phyloP scores from a whole-genome alignment of 2,797 vertebrate genomes.

The Protosalanx chinensis region DNA sequence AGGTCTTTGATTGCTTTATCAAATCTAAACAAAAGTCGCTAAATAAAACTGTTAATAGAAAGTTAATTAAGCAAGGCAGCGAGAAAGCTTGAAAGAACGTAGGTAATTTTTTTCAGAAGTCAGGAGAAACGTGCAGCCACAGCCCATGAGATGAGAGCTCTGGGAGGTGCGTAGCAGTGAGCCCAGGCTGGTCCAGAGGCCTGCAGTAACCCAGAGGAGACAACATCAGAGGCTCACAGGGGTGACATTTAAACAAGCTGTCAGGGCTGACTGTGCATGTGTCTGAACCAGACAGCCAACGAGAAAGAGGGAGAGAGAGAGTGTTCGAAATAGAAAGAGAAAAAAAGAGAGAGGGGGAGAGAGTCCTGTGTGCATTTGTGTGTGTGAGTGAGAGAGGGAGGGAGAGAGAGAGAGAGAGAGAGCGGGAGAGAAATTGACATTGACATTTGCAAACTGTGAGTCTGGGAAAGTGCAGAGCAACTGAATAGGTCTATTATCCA shows the following conservation, averaged over 20 bases:
- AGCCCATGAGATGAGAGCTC: slow-evolving; percentile 34
- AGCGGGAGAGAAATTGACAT: slow-evolving; percentile 23
- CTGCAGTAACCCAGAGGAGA: slow-evolving; percentile 61
- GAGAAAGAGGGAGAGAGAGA: slow-evolving; percentile 1
- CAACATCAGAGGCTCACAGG: slow-evolving; percentile 63
- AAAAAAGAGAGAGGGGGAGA: slow-evolving; percentile 5
- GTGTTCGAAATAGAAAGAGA: slow-evolving; percentile 11
- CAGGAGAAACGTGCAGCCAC: slow-evolving; percentile 9
- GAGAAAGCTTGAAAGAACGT: background rate
- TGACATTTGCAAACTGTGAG: slow-evolving; percentile 39
- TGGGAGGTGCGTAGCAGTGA: slow-evolving; percentile 24
- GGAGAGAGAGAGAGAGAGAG: slow-evolving; percentile 9
- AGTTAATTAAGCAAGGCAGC: background rate
- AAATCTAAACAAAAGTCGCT: too few relatives aligned
- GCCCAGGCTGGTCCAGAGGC: slow-evolving; percentile 37
- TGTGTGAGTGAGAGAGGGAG: slow-evolving; percentile 15
- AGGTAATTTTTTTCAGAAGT: slow-evolving; percentile 23
- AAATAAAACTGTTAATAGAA: too few relatives aligned
- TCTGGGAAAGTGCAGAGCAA: slow-evolving; percentile 22
- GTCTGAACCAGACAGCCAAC: slow-evolving; percentile 4
- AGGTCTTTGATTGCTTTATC: background rate
- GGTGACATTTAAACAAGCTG: slow-evolving; percentile 73
- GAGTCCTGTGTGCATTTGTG: slow-evolving; percentile 32
- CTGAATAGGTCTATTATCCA: slow-evolving; percentile 16
- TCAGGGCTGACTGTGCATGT: slow-evolving; percentile 48